phyloP scores from a whole-genome alignment of 2,888 invertebrate genomes.

The Spisula solida region DNA sequence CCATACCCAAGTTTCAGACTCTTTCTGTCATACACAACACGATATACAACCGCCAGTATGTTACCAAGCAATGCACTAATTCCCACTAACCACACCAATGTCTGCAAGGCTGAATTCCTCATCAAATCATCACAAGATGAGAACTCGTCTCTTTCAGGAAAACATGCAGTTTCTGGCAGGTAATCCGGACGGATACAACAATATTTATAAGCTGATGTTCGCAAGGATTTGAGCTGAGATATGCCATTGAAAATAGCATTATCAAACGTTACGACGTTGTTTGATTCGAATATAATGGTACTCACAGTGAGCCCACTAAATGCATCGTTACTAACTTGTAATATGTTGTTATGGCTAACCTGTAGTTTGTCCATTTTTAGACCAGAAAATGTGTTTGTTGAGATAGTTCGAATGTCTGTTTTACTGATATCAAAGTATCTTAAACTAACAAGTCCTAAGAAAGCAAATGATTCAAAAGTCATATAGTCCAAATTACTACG shows the following conservation, averaged over 20 bases:
- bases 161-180: slow-evolving; percentile 59
- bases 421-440: background rate
- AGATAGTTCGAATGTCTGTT: background rate
- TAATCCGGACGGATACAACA: slow-evolving; percentile 65
- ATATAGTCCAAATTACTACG: slow-evolving; percentile 19
- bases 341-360: slow-evolving; percentile 27
- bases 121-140: slow-evolving; percentile 78
- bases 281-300: slow-evolving; percentile 55
- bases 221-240: background rate
- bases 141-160: slow-evolving; percentile 71
- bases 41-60: slow-evolving; percentile 60
- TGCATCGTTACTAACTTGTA: background rate
- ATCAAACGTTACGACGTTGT: slow-evolving; percentile 20
- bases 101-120: slow-evolving; percentile 64
- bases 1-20: slow-evolving; percentile 59
- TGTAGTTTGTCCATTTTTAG: slow-evolving; percentile 24
- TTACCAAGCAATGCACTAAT: slow-evolving; percentile 69
- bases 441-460: slow-evolving; percentile 51
- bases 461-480: slow-evolving; percentile 40
- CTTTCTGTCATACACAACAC: slow-evolving; percentile 73
- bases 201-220: slow-evolving; percentile 40
- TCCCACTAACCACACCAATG: slow-evolving; percentile 72
- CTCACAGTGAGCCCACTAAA: slow-evolving; percentile 4
- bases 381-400: slow-evolving; percentile 35
- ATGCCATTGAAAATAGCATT: background rate